Percentiles rank a stretch among this genome's conserved stretches.
Conservation (phyloP, 92 coral and sea anemone genomes). For the Micromussa lordhowensis region DNA sequence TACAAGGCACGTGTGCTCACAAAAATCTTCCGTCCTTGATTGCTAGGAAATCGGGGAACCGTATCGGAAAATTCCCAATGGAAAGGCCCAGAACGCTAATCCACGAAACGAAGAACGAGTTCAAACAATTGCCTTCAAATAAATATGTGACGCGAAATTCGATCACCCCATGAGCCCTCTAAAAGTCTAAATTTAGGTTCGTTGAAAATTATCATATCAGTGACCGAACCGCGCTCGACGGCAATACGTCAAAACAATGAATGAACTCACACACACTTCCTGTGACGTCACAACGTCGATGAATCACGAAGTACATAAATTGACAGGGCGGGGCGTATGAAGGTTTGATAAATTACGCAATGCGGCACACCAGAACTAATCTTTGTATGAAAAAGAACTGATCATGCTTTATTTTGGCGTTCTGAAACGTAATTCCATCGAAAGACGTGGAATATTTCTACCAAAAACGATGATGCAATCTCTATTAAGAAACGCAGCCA, state of each 20-base stretch:
- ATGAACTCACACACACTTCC: conserved; percentile 89
- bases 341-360: conserved; percentile 17
- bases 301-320: conserved; percentile 25
- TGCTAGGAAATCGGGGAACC: conserved; percentile 25
- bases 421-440: neutral
- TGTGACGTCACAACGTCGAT: conserved; percentile 79
- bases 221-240: conserved; percentile 55
- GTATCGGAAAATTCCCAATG: conserved; percentile 14
- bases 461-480: neutral
- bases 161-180: conserved; percentile 73
- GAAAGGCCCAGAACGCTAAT: conserved; percentile 14
- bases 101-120: conserved; percentile 40
- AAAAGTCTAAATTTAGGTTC: conserved; percentile 84
- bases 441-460: neutral
- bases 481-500: neutral
- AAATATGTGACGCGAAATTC: conserved; percentile 78
- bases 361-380: conserved; percentile 25
- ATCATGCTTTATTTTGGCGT: neutral
- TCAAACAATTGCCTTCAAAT: conserved; percentile 67
- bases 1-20: conserved; percentile 64
- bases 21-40: conserved; percentile 20
- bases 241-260: conserved; percentile 84
- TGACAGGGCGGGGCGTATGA: conserved; percentile 30
- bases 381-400: neutral
- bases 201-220: conserved; percentile 81